phyloP scores from a whole-genome alignment of 2,888 invertebrate species.

The Athetis lepigone region DNA sequence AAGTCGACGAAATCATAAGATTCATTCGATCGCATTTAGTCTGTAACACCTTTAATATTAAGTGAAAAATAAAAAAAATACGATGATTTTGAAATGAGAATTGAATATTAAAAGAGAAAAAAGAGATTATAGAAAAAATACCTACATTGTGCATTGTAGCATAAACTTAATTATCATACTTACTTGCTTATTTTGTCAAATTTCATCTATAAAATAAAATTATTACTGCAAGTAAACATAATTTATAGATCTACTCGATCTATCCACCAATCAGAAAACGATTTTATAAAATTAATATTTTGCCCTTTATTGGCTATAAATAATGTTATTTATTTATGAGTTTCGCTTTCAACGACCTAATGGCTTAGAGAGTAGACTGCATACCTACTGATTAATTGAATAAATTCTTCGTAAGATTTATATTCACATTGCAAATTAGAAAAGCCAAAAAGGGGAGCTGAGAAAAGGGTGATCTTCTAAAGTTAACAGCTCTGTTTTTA shows the following conservation, averaged over 20 bases:
- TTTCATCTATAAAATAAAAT: too few species aligned
- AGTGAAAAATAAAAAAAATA: too few species aligned
- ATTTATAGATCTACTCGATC: slow-evolving; percentile 28
- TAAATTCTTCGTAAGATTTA: slow-evolving; percentile 21
- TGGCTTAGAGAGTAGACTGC: slow-evolving; percentile 3
- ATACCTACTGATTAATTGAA: slow-evolving; percentile 10
- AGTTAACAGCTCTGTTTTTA: too few species aligned
- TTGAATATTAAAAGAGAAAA: too few species aligned
- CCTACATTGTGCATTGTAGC: too few species aligned
- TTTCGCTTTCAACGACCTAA: slow-evolving; percentile 12
- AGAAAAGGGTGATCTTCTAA: not conserved
- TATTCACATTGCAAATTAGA: not conserved
- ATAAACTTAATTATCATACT: too few species aligned
- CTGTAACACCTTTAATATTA: too few species aligned
- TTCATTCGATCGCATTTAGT: too few species aligned
- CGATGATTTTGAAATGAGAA: too few species aligned
- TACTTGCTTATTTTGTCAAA: too few species aligned
- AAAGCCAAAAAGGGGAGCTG: not conserved
- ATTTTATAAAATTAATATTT: slow-evolving; percentile 54
- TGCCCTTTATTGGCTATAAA: slow-evolving; percentile 43
- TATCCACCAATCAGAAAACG: slow-evolving; percentile 29
- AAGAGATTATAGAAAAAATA: too few species aligned
- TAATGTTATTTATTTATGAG: slow-evolving; percentile 42
- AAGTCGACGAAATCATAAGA: too few species aligned
- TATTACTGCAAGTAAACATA: slow-evolving; percentile 28